Percentiles rank a stretch among this genome's conserved stretches.
phyloP scores from a whole-genome alignment of 2,113 vertebrate genomes.

The Ameiurus melas region DNA sequence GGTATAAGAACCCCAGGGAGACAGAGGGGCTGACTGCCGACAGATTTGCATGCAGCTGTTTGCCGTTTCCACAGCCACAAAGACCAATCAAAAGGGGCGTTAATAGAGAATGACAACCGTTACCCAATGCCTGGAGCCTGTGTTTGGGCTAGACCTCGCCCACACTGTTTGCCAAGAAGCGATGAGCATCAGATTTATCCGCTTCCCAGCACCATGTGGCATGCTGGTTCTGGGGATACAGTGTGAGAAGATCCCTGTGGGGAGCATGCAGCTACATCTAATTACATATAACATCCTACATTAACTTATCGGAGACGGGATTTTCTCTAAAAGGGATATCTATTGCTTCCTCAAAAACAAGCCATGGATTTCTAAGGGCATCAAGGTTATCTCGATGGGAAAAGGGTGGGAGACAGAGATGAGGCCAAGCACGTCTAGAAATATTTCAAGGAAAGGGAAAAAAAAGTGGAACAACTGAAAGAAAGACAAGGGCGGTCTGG shows the following conservation, averaged over 20 bases:
- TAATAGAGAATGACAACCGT: slow-evolving; percentile 86
- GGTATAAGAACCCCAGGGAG: slow-evolving; percentile 77
- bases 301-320: neutral
- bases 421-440: neutral
- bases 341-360: neutral
- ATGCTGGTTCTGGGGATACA: neutral
- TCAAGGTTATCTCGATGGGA: neutral
- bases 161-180: slow-evolving; percentile 60
- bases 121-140: slow-evolving; percentile 68
- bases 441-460: neutral
- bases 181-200: slow-evolving; percentile 47
- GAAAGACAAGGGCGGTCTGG: neutral
- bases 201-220: slow-evolving; percentile 17
- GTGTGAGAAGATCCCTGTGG: neutral
- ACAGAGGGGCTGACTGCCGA: slow-evolving; percentile 58
- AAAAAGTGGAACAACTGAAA: neutral
- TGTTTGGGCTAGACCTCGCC: slow-evolving; percentile 50
- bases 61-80: slow-evolving; percentile 89
- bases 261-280: too few relatives aligned
- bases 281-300: neutral
- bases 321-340: neutral
- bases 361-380: too few relatives aligned
- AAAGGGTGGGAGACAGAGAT: neutral
- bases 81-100: slow-evolving; percentile 83
- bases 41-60: slow-evolving; percentile 96